phyloP scores from a whole-genome alignment of 1,140 invertebrate genomes.

The Cyrtorhinus lividipennis region DNA sequence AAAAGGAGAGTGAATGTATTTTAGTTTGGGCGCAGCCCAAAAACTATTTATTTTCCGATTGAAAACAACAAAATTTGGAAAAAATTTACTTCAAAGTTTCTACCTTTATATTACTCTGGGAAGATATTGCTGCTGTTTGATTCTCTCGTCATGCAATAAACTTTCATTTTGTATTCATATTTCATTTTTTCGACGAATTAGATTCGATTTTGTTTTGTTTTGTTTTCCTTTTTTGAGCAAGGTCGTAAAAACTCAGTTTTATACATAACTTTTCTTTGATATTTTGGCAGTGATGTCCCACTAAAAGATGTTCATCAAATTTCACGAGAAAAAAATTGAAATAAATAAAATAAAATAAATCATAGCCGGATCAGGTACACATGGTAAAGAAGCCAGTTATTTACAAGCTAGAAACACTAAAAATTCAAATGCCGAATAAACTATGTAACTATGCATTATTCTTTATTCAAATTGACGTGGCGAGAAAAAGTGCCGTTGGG shows the following conservation, averaged over 20 bases:
- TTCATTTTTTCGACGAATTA: neutral
- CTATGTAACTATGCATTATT: slow-evolving; percentile 4
- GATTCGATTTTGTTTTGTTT: too few species aligned
- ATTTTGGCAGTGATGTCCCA: slow-evolving; percentile 1
- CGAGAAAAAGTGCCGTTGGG: neutral
- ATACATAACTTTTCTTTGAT: slow-evolving; percentile 9
- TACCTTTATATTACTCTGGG: too few species aligned
- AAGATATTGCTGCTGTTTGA: slow-evolving; percentile 2
- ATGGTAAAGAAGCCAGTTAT: slow-evolving; percentile 12
- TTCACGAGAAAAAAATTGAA: neutral
- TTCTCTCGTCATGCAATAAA: neutral
- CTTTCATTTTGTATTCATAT: neutral
- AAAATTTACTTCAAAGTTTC: too few species aligned
- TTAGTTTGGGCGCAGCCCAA: too few species aligned
- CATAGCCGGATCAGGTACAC: slow-evolving; percentile 10
- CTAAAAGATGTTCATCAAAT: neutral
- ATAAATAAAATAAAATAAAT: slow-evolving; percentile 1
- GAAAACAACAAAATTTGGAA: too few species aligned
- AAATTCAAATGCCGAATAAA: neutral
- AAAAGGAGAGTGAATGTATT: neutral
- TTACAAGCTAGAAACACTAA: slow-evolving; percentile 6
- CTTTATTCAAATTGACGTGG: slow-evolving; percentile 12
- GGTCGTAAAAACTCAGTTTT: slow-evolving; percentile 8
- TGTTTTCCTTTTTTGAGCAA: neutral
- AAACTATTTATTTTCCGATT: too few species aligned